Evolutionary conservation across 2,113 vertebrate species (phyloP).

Genomic region (Falco punctatus): DNA sequence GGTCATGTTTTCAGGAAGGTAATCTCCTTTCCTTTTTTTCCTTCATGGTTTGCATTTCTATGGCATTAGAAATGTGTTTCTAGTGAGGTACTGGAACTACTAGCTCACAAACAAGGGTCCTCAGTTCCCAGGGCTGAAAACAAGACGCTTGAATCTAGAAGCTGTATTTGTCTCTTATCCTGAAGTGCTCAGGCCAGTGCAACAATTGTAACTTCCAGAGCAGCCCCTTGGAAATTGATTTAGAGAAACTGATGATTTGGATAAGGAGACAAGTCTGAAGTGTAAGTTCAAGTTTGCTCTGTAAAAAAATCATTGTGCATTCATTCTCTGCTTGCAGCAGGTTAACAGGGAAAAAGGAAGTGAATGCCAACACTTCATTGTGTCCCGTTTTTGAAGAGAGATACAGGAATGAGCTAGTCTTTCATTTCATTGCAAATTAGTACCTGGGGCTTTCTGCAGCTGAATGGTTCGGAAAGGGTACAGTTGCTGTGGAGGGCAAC

Average conservation of each 20-base stretch:
- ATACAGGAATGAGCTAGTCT: neutral
- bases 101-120: constrained; percentile 37
- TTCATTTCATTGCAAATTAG: constrained; percentile 7
- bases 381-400: neutral
- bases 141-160: constrained; percentile 39
- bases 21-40: neutral
- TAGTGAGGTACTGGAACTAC: constrained; percentile 56
- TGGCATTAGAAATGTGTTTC: constrained; percentile 55
- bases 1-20: constrained; percentile 53
- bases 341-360: neutral
- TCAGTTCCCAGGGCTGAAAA: constrained; percentile 53
- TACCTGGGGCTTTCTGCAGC: neutral
- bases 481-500: neutral
- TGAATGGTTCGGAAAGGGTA: neutral
- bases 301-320: neutral
- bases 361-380: neutral
- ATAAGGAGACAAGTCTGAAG: neutral
- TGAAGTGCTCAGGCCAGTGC: neutral
- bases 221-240: constrained; percentile 29
- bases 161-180: neutral
- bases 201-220: neutral
- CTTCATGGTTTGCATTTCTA: constrained; percentile 57
- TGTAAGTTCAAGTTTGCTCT: neutral
- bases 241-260: neutral
- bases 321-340: neutral